Base-by-base conservation (phyloP, 2,888 invertebrate species). In the Trissoscelio sp. region DNA sequence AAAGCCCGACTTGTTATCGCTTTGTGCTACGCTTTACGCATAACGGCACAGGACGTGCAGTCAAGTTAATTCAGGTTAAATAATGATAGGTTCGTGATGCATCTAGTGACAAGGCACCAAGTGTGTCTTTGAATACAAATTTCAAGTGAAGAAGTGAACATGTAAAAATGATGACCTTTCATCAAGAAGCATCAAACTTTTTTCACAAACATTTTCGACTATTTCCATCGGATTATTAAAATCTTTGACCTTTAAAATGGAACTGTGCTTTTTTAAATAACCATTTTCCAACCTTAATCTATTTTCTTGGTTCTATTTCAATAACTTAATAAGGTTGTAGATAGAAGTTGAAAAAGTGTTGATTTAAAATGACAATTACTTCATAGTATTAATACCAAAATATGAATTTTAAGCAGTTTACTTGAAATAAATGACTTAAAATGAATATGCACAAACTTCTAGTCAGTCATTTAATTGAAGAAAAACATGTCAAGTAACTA, bases 141-240 rank as follows among this genome's bases (percentile, higher is more conserved):
- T 34, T 14, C 34, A 34, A 34, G 31, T 44, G 44, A 9, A 44
- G 44, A 44, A 44, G 20, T 9, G 18, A 2, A 44, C 18, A 4
- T 14, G 14, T 0, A 42, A 7, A 12, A 9, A 3, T 7, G 7
- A 28, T 7, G 37, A 34, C 55, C 18, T 55, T 55, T 55, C n/a
- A n/a, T n/a, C 18, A 34, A 37, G 34, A 34, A 53, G 28, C 53
- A 53, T 53, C 28, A 24, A 14, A 18, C n/a, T n/a, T n/a, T n/a
- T n/a, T n/a, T n/a, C n/a, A n/a, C n/a, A n/a, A n/a, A n/a, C n/a
- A n/a, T n/a, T n/a, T n/a, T n/a, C 4, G 53, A 14, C 53, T 53
- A 53, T 28, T 28, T 53, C 53, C 16, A 53, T 12, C 14, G 7
- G 31, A 31, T 53, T 53, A 53, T 53, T 53, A 53, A 53, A 53